Percentiles rank a stretch among this genome's conserved stretches.
phyloP scores from a whole-genome alignment of 2,113 vertebrate genomes.

The Serinus canaria region DNA sequence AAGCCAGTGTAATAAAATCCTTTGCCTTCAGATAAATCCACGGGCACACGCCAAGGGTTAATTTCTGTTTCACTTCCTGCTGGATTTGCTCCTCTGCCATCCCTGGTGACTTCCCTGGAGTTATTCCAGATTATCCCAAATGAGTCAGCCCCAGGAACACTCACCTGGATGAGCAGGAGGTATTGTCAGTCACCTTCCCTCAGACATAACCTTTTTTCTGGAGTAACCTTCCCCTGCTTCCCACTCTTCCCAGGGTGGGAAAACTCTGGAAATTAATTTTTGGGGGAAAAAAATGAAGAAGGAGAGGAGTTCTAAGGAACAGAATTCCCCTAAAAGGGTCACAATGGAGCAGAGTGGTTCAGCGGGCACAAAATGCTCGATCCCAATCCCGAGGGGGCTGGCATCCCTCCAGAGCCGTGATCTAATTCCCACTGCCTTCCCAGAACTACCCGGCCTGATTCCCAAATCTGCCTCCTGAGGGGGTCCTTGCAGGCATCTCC shows the following conservation, averaged over 20 bases:
- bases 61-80: not conserved
- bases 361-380: not conserved
- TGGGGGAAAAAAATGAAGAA: accelerated
- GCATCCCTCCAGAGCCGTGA: not conserved
- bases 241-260: not conserved
- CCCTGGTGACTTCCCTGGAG: not conserved
- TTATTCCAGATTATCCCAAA: constrained; percentile 21
- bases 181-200: not conserved
- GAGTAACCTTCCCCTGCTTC: not conserved
- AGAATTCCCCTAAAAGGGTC: not conserved
- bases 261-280: not conserved
- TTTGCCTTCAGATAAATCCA: constrained; percentile 37
- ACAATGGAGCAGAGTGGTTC: not conserved
- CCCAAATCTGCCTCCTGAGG: not conserved
- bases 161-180: not conserved
- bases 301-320: not conserved
- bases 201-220: not conserved
- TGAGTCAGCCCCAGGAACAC: not conserved
- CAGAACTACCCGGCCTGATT: not conserved
- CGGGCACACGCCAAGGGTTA: constrained; percentile 25
- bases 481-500: not conserved
- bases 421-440: not conserved
- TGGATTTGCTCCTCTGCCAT: not conserved
- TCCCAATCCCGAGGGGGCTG: not conserved
- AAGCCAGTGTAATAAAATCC: constrained; percentile 42